Percentiles rank a stretch among this genome's conserved stretches.
Evolutionary conservation across 2,113 vertebrate species (phyloP).

Genomic region (Ameiurus melas): DNA sequence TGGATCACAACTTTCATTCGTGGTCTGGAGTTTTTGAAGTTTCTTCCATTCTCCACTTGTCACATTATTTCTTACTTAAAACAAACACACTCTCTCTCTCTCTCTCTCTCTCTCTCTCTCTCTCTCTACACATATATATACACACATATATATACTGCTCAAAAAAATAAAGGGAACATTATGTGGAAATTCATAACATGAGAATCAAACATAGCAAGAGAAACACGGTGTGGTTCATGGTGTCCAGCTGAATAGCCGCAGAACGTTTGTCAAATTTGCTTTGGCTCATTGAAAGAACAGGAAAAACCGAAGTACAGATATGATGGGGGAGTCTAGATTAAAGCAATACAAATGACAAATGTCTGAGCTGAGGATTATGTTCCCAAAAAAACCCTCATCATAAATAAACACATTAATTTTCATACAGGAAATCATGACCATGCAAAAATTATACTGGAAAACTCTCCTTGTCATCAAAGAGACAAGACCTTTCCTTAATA

Average conservation of each 20-base stretch:
- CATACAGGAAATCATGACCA: constrained; percentile 19
- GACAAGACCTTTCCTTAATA: constrained; percentile 29
- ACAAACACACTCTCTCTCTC: too few species aligned
- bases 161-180: too few species aligned
- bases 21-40: not conserved
- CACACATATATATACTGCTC: too few species aligned
- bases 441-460: constrained; percentile 34
- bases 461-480: constrained; percentile 25
- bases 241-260: not conserved
- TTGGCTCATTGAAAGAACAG: constrained; percentile 35
- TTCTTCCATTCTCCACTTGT: not conserved
- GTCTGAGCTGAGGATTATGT: constrained; percentile 1
- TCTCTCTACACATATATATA: too few species aligned
- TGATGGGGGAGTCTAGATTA: constrained; percentile 1
- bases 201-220: constrained; percentile 15
- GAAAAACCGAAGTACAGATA: not conserved
- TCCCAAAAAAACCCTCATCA: not conserved
- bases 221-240: constrained; percentile 13
- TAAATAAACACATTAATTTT: constrained; percentile 33
- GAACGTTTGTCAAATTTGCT: constrained; percentile 1
- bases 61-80: not conserved
- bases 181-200: not conserved
- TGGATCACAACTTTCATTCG: too few species aligned
- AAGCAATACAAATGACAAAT: constrained; percentile 20
- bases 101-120: too few species aligned